These are phyloP conservation scores for Scaptomyza reducta DNA, from an alignment of 2,888 invertebrate species.

Conservation along the genomic window DNA sequence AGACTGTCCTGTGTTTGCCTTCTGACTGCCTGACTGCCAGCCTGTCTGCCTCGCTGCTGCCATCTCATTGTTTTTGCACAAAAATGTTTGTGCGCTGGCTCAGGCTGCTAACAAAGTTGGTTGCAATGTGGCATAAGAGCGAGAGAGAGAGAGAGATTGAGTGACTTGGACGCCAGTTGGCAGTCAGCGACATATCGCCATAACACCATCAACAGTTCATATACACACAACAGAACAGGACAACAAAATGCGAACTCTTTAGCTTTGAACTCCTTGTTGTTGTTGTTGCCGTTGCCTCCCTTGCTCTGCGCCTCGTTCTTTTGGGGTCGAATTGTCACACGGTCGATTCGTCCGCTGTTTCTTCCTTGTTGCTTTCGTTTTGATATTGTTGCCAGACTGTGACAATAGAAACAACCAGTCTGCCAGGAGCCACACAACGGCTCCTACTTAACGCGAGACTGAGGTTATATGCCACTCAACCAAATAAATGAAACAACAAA, in stretches of 20 bases:
- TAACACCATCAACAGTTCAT: constrained; percentile 79
- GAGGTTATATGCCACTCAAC: constrained; percentile 80
- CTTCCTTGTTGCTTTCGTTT: constrained; percentile 31
- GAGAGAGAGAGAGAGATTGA: constrained; percentile 2
- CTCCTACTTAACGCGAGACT: constrained; percentile 70
- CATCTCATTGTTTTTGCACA: constrained; percentile 67
- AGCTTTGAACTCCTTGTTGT: constrained; percentile 34
- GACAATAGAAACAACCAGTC: constrained; percentile 68
- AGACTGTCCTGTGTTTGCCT: constrained; percentile 34
- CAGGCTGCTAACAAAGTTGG: constrained; percentile 64
- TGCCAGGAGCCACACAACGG: constrained; percentile 15
- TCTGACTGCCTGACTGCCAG: constrained; percentile 8
- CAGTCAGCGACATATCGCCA: constrained; percentile 77
- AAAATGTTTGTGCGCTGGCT: constrained; percentile 72
- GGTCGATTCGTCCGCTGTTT: constrained; percentile 27
- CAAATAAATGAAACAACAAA: constrained; percentile 80
- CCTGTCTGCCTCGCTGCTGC: no score
- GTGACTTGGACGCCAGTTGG: constrained; percentile 43
- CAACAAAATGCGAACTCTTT: constrained; percentile 38
- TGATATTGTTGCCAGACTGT: constrained; percentile 74
- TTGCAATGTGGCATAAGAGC: constrained; percentile 14
- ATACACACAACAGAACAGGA: constrained; percentile 39
- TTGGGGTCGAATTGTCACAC: constrained; percentile 78
- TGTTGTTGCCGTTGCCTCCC: constrained; percentile 20
- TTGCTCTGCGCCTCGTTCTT: constrained; percentile 54